Evolutionary conservation across 1,140 invertebrate species (phyloP).

Genomic region (Diprion similis): DNA sequence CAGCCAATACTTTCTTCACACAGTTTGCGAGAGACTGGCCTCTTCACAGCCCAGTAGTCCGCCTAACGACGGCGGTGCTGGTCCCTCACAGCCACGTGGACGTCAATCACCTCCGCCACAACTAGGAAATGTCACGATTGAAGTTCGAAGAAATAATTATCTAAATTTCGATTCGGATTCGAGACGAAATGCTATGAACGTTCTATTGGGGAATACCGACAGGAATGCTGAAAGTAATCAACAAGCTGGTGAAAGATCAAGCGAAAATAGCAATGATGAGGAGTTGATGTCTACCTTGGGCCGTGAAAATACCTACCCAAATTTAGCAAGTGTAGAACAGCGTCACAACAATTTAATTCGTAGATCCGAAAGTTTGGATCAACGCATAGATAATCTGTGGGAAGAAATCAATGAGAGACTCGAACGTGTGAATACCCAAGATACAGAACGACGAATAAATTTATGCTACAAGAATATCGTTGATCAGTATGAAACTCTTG

Average conservation of each 20-base stretch:
- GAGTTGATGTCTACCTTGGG: not conserved
- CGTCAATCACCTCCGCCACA: constrained; percentile 20
- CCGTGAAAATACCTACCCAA: not conserved
- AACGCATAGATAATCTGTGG: constrained; percentile 20
- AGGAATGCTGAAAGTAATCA: not conserved
- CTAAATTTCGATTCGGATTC: constrained; percentile 30
- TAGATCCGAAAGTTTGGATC: constrained; percentile 10
- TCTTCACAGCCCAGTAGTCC: not conserved
- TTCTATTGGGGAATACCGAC: no score
- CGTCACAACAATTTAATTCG: constrained; percentile 14
- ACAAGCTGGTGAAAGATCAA: not conserved
- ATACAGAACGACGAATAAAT: constrained; percentile 32
- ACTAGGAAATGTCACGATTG: constrained; percentile 34
- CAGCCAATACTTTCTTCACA: not conserved
- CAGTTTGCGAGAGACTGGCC: constrained; percentile 2
- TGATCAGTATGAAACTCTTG: constrained; percentile 60
- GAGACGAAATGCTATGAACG: no score
- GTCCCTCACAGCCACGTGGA: not conserved
- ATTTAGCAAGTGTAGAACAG: constrained; percentile 3
- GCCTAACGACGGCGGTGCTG: not conserved
- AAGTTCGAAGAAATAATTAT: constrained; percentile 40
- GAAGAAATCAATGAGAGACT: constrained; percentile 26
- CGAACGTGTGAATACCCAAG: constrained; percentile 21
- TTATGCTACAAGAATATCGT: constrained; percentile 54
- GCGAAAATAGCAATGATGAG: not conserved